phyloP scores from a whole-genome alignment of 1,140 invertebrate genomes.

The Hylaeus anthracinus region DNA sequence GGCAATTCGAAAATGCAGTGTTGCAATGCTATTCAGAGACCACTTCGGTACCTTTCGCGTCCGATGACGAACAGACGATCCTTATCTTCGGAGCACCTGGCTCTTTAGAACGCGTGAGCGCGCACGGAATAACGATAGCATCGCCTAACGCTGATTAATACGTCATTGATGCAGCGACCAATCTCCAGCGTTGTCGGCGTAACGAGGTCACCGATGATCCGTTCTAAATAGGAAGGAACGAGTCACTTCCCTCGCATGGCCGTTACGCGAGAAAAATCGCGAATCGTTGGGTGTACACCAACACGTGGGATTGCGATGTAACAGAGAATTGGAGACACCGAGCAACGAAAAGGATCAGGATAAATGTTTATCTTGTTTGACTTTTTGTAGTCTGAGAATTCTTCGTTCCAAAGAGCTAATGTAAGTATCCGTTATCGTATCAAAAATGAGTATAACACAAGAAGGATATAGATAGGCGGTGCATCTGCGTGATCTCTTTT shows the following conservation, averaged over 20 bases:
- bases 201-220: conserved; percentile 39
- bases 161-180: conserved; percentile 20
- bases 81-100: conserved; percentile 14
- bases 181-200: background rate
- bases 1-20: conserved; percentile 6
- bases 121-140: conserved; percentile 25
- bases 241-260: conserved; percentile 2
- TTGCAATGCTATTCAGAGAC: background rate
- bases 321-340: no score
- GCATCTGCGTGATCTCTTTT: no score
- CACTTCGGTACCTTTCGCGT: conserved; percentile 5
- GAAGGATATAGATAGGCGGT: no score
- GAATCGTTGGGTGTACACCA: background rate
- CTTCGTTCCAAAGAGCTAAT: no score
- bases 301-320: no score
- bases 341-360: no score
- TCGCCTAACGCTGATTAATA: conserved; percentile 43
- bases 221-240: conserved; percentile 17
- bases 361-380: no score
- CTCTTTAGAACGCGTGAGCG: background rate
- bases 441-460: no score
- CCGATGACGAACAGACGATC: conserved; percentile 20
- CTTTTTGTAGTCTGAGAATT: no score
- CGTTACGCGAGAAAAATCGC: background rate
- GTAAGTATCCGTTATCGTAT: no score